phyloP scores from a whole-genome alignment of 1,140 invertebrate species.

The Matsumurasca onukii region DNA sequence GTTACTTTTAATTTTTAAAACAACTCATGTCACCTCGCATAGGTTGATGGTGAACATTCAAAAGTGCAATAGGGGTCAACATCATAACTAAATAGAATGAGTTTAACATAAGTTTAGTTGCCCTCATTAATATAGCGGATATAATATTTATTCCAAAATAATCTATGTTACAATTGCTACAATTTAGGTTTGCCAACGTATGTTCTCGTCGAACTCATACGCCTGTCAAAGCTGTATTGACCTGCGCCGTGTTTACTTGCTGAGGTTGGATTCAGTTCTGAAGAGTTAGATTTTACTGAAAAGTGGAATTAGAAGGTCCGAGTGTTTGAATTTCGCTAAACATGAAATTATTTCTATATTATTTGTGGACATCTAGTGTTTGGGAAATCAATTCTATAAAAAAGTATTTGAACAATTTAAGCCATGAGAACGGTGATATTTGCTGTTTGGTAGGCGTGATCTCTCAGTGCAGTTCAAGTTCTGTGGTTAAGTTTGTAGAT shows the following conservation, averaged over 20 bases:
- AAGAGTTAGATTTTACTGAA: conserved; percentile 48
- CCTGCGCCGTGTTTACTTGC: conserved; percentile 54
- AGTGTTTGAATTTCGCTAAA: conserved; percentile 37
- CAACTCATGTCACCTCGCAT: neutral
- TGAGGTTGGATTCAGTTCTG: conserved; percentile 49
- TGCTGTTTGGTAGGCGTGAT: conserved; percentile 41
- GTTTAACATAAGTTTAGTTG: too few relatives aligned
- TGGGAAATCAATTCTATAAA: neutral
- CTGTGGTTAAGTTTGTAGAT: conserved; percentile 42
- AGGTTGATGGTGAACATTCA: conserved; percentile 6
- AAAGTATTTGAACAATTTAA: too few relatives aligned
- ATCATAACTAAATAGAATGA: neutral
- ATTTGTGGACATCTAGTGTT: neutral
- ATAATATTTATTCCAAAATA: too few relatives aligned
- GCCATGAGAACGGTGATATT: conserved; percentile 26
- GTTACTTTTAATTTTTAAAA: neutral
- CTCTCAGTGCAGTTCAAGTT: conserved; percentile 40
- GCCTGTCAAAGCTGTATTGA: conserved; percentile 43
- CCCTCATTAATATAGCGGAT: too few relatives aligned
- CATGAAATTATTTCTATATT: conserved; percentile 37
- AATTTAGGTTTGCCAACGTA: neutral
- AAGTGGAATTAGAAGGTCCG: conserved; percentile 41
- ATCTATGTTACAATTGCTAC: neutral
- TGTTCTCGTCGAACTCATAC: neutral
- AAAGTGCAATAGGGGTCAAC: neutral